Evolutionary conservation across 23 tunicate species (phyloP).

Genomic region (Halocynthia aurantium): DNA sequence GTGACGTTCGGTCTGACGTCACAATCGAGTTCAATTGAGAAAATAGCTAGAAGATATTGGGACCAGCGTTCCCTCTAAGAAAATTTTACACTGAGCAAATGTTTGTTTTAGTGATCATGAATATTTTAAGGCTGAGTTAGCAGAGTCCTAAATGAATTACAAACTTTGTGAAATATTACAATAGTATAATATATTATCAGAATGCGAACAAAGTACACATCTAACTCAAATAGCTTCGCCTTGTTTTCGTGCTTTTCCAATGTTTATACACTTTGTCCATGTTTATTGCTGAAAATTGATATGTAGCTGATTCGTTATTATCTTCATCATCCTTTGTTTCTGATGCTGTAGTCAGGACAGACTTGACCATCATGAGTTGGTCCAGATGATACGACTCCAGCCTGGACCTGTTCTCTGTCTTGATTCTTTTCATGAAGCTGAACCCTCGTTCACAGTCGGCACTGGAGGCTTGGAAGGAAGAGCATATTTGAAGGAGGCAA

Average conservation of each 20-base stretch:
- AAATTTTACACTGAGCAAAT: slow-evolving; percentile 8
- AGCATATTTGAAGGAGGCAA: slow-evolving; percentile 36
- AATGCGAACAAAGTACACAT: slow-evolving; percentile 21
- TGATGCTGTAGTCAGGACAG: slow-evolving; percentile 6
- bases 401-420: slow-evolving; percentile 26
- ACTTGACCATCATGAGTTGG: slow-evolving; percentile 27
- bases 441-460: slow-evolving; percentile 20
- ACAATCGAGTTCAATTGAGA: no score
- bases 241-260: slow-evolving; percentile 38
- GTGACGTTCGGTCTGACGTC: no score
- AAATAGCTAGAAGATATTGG: no score
- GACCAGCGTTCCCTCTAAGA: slow-evolving; percentile 8
- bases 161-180: not conserved
- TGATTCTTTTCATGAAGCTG: slow-evolving; percentile 34
- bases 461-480: slow-evolving; percentile 29
- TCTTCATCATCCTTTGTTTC: slow-evolving; percentile 22
- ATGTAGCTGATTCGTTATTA: slow-evolving; percentile 10
- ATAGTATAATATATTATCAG: not conserved
- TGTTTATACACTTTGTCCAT: slow-evolving; percentile 27
- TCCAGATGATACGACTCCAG: slow-evolving; percentile 34
- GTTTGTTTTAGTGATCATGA: not conserved
- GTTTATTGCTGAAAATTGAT: slow-evolving; percentile 23
- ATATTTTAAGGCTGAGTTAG: slow-evolving; percentile 2
- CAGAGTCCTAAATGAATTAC: slow-evolving; percentile 8
- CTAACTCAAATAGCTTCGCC: slow-evolving; percentile 25